Evolutionary conservation across 2,888 invertebrate genomes (phyloP), one percentile per base, ranked within the genome.

Genomic region (Thecocarcelia acutangulata): DNA sequence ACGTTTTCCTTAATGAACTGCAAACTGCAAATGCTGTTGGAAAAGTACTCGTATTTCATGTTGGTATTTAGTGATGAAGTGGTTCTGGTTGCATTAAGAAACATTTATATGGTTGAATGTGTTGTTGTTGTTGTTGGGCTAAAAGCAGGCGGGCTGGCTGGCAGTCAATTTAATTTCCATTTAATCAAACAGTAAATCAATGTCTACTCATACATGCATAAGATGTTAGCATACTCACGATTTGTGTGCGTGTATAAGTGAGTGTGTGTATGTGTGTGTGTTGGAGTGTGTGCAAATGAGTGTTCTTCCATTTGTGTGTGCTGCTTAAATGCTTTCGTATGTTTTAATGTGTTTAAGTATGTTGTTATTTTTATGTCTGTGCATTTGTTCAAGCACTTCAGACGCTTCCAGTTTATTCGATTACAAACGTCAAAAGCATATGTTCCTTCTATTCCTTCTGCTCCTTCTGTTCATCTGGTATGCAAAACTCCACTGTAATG

Each of bases 151-250:
- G 50, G 19, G 61, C 33, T n/a, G n/a, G n/a, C n/a, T 44, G 46
- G 56, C 48, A 61, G 61, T 28, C 54, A 72, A 74, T 64, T 74
- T 63, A 68, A 69, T 81, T 72, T 72, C 61, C 68, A 66, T 80
- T 80, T 69, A 77, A 77, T 81, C 81, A 74, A 74, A 78, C 77
- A 69, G 77, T 78, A 64, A 69, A 74, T 78, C 81, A 82, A 70
- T 78, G 81, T 74, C 81, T 70, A 59, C 73, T 74, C 72, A 76
- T 33, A 68, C 68, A 76, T 61, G 52, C 68, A 76, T 24, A 28
- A 24, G 37, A 37, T 21, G 46, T 17, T 5, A 21, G 56, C 33
- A 63, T 37, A 13, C n/a, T 13, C 28, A 42, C 40, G 13, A 33
- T 33, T 9, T 9, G 33, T 44, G 24, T 54, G 13, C n/a, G 13